Percentiles rank a stretch among this genome's conserved stretches.
Evolutionary conservation across 2,113 vertebrate genomes (phyloP).

Genomic region (Cariama cristata): DNA sequence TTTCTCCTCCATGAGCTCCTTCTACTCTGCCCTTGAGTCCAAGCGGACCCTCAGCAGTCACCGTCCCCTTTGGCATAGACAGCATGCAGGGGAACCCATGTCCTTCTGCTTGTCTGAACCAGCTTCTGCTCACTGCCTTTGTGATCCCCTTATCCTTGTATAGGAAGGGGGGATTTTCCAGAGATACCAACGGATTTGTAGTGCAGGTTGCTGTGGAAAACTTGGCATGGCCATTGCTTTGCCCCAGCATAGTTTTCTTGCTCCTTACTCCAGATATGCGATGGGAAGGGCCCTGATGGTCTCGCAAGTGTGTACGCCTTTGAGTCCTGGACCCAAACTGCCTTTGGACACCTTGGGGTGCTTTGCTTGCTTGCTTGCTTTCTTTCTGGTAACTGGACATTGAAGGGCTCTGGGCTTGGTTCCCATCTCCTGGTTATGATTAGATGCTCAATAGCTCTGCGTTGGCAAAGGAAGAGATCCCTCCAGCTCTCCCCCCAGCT

Average conservation of each 20-base stretch:
- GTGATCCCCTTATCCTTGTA: neutral
- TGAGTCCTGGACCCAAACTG: neutral
- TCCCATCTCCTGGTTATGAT: constrained; percentile 54
- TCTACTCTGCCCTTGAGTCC: neutral
- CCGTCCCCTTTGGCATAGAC: neutral
- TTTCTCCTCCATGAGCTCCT: neutral
- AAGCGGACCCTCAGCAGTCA: neutral
- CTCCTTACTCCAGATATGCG: fast-evolving
- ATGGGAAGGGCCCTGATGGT: neutral
- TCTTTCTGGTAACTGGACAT: neutral
- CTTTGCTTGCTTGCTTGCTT: neutral
- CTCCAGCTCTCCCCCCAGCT: neutral
- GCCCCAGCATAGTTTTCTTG: neutral
- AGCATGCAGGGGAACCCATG: neutral
- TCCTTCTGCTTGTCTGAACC: neutral
- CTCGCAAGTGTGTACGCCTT: neutral
- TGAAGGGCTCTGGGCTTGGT: constrained; percentile 11
- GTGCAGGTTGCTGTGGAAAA: neutral
- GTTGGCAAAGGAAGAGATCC: neutral
- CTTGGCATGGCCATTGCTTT: neutral
- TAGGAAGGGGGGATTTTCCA: neutral
- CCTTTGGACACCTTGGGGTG: neutral
- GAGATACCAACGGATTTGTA: neutral
- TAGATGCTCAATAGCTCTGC: constrained; percentile 15
- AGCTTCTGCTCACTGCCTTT: neutral